Percentiles rank a stretch among this genome's conserved stretches.
Evolutionary conservation across 2,797 vertebrate genomes (phyloP).

Genomic region (Peromyscus aztecus): DNA sequence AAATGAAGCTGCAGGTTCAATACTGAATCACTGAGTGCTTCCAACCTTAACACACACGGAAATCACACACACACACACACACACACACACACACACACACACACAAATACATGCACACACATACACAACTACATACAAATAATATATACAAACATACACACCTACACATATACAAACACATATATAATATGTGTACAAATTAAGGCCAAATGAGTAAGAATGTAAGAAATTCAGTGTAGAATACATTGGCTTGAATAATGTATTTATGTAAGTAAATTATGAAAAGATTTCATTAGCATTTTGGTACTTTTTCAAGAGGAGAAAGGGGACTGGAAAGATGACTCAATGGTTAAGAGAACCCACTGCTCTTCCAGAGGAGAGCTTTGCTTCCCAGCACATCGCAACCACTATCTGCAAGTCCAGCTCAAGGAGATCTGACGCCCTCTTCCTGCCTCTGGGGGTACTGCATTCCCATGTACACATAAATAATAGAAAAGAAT

Average conservation of each 20-base stretch:
- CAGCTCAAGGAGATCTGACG: background rate
- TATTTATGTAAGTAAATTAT: background rate
- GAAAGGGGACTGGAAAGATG: background rate
- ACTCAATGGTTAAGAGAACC: background rate
- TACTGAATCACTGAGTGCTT: background rate
- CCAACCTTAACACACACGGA: background rate
- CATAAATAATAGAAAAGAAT: background rate
- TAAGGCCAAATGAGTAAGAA: background rate
- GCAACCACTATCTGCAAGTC: background rate
- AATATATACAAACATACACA: background rate
- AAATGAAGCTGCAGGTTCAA: background rate
- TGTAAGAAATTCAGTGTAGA: background rate
- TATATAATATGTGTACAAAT: background rate
- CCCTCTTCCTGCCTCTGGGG: background rate
- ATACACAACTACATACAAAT: background rate
- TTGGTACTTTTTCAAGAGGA: background rate
- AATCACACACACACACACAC: background rate
- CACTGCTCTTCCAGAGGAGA: background rate
- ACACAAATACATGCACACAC: background rate
- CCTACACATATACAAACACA: background rate
- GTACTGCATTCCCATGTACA: background rate
- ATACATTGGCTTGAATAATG: background rate
- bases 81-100: background rate
- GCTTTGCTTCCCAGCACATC: background rate
- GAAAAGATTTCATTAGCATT: background rate